Percentiles rank a stretch among this genome's conserved stretches.
Evolutionary conservation across 2,888 invertebrate species (phyloP).

Genomic region (Ormia ochracea): DNA sequence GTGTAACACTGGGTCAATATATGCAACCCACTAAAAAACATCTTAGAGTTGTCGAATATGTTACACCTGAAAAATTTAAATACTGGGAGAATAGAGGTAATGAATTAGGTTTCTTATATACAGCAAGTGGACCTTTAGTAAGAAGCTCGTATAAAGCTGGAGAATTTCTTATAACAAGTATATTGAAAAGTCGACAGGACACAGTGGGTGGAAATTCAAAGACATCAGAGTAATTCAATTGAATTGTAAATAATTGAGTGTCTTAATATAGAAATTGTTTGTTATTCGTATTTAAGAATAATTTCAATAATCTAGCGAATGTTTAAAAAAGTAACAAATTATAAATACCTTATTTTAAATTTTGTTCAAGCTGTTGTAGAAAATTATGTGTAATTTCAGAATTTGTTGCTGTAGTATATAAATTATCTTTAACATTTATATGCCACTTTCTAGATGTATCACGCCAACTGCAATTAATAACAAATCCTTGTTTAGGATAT

Average conservation of each 20-base stretch:
- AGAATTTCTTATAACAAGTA: constrained; percentile 91
- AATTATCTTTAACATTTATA: constrained; percentile 1
- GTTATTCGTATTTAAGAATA: neutral
- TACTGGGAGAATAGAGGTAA: constrained; percentile 90
- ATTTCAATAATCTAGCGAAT: neutral
- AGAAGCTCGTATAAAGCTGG: constrained; percentile 99
- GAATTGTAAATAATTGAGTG: neutral
- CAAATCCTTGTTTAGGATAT: neutral
- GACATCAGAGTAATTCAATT: neutral
- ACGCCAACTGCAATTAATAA: constrained; percentile 18
- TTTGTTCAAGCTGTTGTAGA: constrained; percentile 13
- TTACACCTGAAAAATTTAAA: constrained; percentile 94
- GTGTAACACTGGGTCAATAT: constrained; percentile 97
- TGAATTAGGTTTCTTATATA: constrained; percentile 94
- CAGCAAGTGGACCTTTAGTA: constrained; percentile 98
- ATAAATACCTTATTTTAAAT: constrained; percentile 29
- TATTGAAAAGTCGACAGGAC: constrained; percentile 80
- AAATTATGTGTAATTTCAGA: neutral
- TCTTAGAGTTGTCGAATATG: constrained; percentile 95
- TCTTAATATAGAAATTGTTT: neutral
- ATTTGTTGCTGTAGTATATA: neutral
- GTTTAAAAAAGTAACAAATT: neutral
- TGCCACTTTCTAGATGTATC: constrained; percentile 16
- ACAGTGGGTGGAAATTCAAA: neutral
- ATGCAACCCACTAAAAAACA: constrained; percentile 99